Base-by-base conservation (phyloP, 2,113 vertebrate species). In the Vulpes vulpes region DNA sequence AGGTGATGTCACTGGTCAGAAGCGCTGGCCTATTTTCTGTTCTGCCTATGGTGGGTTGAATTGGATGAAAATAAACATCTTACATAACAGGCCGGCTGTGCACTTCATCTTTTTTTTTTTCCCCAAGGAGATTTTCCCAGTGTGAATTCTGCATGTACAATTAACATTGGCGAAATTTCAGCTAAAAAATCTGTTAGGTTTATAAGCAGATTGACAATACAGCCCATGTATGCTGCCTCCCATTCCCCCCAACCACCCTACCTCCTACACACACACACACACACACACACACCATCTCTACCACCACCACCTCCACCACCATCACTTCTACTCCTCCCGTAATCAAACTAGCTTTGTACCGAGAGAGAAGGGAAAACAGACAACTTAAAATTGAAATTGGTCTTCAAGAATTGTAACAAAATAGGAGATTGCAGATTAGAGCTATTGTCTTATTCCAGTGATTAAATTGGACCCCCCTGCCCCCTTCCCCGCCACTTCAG, bases 1-100 rank as follows among this genome's bases (percentile, higher is more conserved):
- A 92, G 96, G 90, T 95, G 95, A 98, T 98, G 97, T 98, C 97
- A 98, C 25, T 71, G 88, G 91, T 97, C 96, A 96, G 97, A 96
- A 98, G 96, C 51, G 83, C 96, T 98, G 98, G 55, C 98, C 98
- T 99, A 98, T 98, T 99, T 99, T 99, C 98, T 97, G 74, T 94
- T 59, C 67, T 97, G 98, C 96, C 76, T 98, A 96, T 93, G 95
- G 97, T 97, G 97, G 95, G 94, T 94, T 98, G 96, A 93, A 94
- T 78, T 96, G 94, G 98, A 92, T 98, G 84, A 97, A 99, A 99
- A 98, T 99, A 99, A 99, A 99, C 98, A 98, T 98, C 98, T 99
- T 99, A 98, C 94, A 98, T 99, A 99, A 99, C 96, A 97, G 90
- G 78, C 98, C 71, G 92, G 98, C 98, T 99, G 98, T 98, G 98